These are phyloP conservation scores for Pseudomyrmex flavicornis DNA, from an alignment of 1,140 invertebrate genomes.

Conservation along the genomic window DNA sequence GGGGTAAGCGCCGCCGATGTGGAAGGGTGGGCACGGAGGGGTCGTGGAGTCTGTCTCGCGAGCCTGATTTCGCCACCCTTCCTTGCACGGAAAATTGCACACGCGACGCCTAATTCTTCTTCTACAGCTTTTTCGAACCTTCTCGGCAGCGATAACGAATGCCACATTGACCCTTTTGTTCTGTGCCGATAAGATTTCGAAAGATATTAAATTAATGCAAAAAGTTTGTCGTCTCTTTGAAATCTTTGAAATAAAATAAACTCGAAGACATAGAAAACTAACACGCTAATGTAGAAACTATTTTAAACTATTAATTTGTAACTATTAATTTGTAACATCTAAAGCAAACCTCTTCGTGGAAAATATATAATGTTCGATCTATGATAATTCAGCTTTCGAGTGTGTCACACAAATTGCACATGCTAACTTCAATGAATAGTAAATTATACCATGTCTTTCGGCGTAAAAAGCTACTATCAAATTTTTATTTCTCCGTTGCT, in stretches of 20 bases:
- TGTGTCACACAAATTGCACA: background rate
- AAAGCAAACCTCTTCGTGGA: too few relatives aligned
- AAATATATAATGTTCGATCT: too few relatives aligned
- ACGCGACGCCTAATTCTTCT: conserved; percentile 52
- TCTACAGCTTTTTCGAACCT: background rate
- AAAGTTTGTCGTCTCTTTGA: too few relatives aligned
- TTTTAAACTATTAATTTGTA: too few relatives aligned
- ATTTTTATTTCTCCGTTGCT: background rate
- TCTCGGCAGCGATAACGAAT: conserved; percentile 5
- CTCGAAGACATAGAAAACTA: too few relatives aligned
- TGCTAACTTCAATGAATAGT: background rate
- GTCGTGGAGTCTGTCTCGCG: conserved; percentile 36
- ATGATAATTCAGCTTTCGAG: too few relatives aligned
- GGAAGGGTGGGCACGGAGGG: conserved; percentile 47
- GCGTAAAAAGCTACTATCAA: background rate
- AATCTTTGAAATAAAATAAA: too few relatives aligned
- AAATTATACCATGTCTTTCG: background rate
- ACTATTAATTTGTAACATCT: too few relatives aligned
- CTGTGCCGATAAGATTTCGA: too few relatives aligned
- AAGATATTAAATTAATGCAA: too few relatives aligned
- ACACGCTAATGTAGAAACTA: too few relatives aligned
- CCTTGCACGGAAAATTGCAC: conserved; percentile 44
- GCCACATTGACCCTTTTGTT: background rate
- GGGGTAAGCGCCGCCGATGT: conserved; percentile 57
- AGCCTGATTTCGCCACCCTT: conserved; percentile 49